A percentile compares a stretch with the other conserved stretches of the same genome.
These are phyloP conservation scores for Cichlasoma orientale DNA, from an alignment of 2,797 vertebrate genomes.

Conservation along the genomic window DNA sequence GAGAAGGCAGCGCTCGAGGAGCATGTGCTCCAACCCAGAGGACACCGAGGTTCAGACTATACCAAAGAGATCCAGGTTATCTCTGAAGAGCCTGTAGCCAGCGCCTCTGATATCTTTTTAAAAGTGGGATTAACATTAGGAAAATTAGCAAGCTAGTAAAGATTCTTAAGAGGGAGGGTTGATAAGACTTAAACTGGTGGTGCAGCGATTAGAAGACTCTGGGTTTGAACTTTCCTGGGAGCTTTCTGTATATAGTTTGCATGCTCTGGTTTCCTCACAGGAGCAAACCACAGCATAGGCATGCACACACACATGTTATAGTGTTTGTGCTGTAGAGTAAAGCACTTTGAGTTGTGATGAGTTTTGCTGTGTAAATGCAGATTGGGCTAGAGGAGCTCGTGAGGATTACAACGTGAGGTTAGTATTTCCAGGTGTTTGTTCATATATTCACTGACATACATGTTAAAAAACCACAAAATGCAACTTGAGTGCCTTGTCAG, in stretches of 20 bases:
- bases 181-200: neutral
- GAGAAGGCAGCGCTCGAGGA: slow-evolving; percentile 18
- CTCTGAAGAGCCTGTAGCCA: slow-evolving; percentile 41
- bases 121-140: slow-evolving; percentile 20
- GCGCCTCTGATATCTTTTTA: slow-evolving; percentile 45
- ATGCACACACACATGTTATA: rapidly evolving
- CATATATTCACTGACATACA: rapidly evolving
- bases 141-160: neutral
- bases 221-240: neutral
- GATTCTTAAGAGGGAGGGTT: neutral
- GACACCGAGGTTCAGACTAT: slow-evolving; percentile 51
- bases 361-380: slow-evolving; percentile 57
- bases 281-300: neutral
- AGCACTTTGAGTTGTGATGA: slow-evolving; percentile 8
- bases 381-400: no score
- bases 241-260: neutral
- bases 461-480: neutral
- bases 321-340: no score
- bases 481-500: no score
- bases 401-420: slow-evolving; percentile 62
- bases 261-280: neutral
- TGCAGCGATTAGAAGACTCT: neutral
- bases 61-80: slow-evolving; percentile 61
- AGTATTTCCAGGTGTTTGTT: slow-evolving; percentile 38
- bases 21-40: slow-evolving; percentile 42